Evolutionary conservation across 2,113 vertebrate species (phyloP), one percentile per base, ranked within the genome.

Genomic region (Seriola quinqueradiata): DNA sequence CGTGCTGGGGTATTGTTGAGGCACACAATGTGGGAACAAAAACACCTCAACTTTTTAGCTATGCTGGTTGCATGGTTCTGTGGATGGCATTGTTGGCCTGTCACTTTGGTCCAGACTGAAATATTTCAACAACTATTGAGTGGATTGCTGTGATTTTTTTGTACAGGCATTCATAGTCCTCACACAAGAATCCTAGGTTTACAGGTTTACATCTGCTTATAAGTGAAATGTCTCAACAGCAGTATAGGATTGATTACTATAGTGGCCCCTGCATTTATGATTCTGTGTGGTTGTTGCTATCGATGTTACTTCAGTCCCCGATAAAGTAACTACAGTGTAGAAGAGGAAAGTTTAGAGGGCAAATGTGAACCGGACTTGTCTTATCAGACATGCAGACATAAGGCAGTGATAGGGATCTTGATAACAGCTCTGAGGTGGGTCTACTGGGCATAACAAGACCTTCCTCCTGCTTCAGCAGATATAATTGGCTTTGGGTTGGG

Each of bases 401-500:
- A 68, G 74, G 48, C 54, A 64, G 63, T 52, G 86, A 92, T 91
- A 84, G 50, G 66, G 86, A 90, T 92, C 88, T 89, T 19, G 59
- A 70, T 89, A 79, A 13, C 60, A 46, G 68, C 83, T 90, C 79
- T 73, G 70, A 86, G 76, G 81, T 84, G 81, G 85, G 77, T 89
- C 91, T 85, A 82, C 75, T 85, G 88, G 87, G 85, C 79, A 84
- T 87, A 81, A 84, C 77, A 82, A 83, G 84, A 76, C 85, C 87
- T 84, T 77, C 80, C 72, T 82, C 78, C 52, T 81, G 79, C 82
- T 76, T 77, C 81, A 75, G 81, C 78, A 86, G 87, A 87, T 85
- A 87, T 89, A 92, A 91, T 92, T 90, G 91, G 78, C 83, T 92
- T 89, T 87, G 74, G 84, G 79, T 80, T 91, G 71, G 61, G 82